Base-by-base conservation (phyloP, 2,113 vertebrate species). In the Zosterops pallidus region DNA sequence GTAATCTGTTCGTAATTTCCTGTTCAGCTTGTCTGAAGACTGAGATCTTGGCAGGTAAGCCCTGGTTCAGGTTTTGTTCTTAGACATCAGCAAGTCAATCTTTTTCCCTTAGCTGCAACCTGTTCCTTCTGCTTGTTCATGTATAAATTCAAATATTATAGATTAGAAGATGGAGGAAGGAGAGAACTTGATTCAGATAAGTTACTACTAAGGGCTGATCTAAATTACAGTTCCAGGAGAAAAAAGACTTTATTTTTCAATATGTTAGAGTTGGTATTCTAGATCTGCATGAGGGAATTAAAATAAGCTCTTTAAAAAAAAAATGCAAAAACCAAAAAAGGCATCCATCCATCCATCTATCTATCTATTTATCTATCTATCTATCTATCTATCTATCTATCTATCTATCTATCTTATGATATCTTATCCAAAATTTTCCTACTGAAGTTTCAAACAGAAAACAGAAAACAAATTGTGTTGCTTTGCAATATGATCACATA, bases 201-300 rank as follows among this genome's bases (percentile, higher is more conserved):
- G 52, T 22, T 59, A 49, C 23, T 44, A 72, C 41, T 49, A 68
- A 74, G 26, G 14, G 15, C 22, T 47, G 10, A 52, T 76, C 19
- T 41, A 79, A 64, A 4, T 79, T 76, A 83, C 4, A 64, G 42
- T 64, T 83, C 20, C 25, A 85, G 53, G 37, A 12, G 39, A 82
- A 83, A 42, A 6, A 2, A 6, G 0, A 1, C 2, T 4, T 31
- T 14, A 12, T 5, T 39, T 39, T 31, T 13, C 3, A 22, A 25
- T 56, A n/a, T 3, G 0, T 65, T 64, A 63, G 9, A 46, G 21
- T 6, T 55, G 14, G 2, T 56, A 44, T 75, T 86, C 33, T 70
- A 37, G 5, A 41, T 31, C 22, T 56, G 11, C 20, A 25, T 14
- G 16, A 79, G 13, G 18, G 11, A 79, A 79, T 60, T 86, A 65